These are phyloP conservation scores for Anolis carolinensis DNA, from an alignment of 2,113 vertebrate genomes.

Conservation along the genomic window DNA sequence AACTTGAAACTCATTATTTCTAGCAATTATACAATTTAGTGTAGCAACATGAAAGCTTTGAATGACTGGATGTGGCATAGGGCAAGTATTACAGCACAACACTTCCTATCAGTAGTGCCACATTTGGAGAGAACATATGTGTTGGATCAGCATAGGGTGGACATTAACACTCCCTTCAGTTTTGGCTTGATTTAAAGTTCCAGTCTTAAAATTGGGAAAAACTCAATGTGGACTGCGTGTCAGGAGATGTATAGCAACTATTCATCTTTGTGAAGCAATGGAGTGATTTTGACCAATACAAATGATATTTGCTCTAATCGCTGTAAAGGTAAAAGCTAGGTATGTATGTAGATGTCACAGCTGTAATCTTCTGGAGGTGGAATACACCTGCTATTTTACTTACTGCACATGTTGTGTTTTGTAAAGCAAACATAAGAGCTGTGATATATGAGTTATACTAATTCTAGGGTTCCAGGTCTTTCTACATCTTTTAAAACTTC, in stretches of 20 bases:
- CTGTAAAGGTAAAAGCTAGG: background rate
- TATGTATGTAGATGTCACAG: background rate
- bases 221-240: background rate
- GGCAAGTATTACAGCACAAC: background rate
- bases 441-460: background rate
- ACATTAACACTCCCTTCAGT: background rate
- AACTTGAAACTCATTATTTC: too few species aligned
- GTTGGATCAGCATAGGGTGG: background rate
- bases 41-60: too few species aligned
- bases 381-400: background rate
- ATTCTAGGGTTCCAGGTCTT: background rate
- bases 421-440: background rate
- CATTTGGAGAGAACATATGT: background rate
- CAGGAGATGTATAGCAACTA: background rate
- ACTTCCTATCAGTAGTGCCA: background rate
- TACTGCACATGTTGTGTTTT: background rate
- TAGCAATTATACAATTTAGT: too few species aligned
- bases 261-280: background rate
- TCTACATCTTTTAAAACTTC: background rate
- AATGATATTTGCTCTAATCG: background rate
- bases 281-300: background rate
- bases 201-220: background rate
- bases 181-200: background rate
- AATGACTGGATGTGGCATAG: background rate
- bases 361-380: background rate